These are phyloP conservation scores for Sander vitreus DNA, from an alignment of 2,113 vertebrate genomes.

Conservation along the genomic window DNA sequence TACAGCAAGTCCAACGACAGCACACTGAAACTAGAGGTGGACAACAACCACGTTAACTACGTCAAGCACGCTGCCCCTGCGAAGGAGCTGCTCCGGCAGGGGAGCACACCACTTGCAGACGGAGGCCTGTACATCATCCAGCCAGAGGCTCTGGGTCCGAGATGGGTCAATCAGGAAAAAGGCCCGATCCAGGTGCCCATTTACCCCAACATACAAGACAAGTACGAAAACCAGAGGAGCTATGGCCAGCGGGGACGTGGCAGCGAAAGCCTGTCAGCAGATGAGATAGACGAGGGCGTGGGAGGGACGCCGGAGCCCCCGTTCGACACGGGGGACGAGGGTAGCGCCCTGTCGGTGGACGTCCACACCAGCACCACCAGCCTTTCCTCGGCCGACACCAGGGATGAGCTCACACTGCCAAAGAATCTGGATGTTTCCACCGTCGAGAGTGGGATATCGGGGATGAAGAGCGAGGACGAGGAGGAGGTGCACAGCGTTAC, in stretches of 20 bases:
- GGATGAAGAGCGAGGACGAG: constrained; percentile 68
- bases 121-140: constrained; percentile 75
- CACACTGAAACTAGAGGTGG: constrained; percentile 78
- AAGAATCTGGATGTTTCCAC: constrained; percentile 63
- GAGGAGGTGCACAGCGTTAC: constrained; percentile 79
- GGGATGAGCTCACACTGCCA: constrained; percentile 51
- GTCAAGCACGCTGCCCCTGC: no score
- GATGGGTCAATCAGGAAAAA: constrained; percentile 48
- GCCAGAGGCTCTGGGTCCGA: constrained; percentile 39
- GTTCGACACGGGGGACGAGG: constrained; percentile 81
- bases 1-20: constrained; percentile 78
- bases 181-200: constrained; percentile 72
- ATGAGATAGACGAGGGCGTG: constrained; percentile 76
- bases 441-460: constrained; percentile 61
- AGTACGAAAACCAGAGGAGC: constrained; percentile 34
- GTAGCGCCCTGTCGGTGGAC: constrained; percentile 80
- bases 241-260: not conserved
- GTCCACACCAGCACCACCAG: constrained; percentile 85
- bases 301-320: constrained; percentile 77
- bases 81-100: constrained; percentile 43
- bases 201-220: constrained; percentile 61
- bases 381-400: constrained; percentile 81
- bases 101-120: constrained; percentile 12
- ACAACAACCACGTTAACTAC: constrained; percentile 86
- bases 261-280: constrained; percentile 48